Base-by-base conservation (phyloP, 2,888 invertebrate species). In the Dendrolimus houi region DNA sequence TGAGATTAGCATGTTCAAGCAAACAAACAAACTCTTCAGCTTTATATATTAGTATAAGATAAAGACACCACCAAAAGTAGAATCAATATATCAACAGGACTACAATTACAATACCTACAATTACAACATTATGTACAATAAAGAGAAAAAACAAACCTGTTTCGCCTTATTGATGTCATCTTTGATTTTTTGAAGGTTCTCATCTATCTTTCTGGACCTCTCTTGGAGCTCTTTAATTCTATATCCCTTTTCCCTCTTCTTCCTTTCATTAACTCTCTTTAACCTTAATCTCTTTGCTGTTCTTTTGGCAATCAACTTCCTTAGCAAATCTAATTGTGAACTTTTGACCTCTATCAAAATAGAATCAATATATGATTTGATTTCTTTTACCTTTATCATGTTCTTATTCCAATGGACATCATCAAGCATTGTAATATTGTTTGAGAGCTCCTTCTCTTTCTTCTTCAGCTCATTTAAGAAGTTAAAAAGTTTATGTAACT, bases 101-200 rank as follows among this genome's bases (percentile, higher is more conserved):
- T 14, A 14, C 14, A 14, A 14, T 14, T 14, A 14, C 14, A 29
- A 29, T n/a, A n/a, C 14, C 14, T 14, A 14, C 14, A 14, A 14
- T 14, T 14, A 14, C 14, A 29, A 29, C 29, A 29, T 29, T 3
- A 29, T 6, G 29, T 6, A 29, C 29, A 29, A 6, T 29, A 29
- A 29, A 29, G 29, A 29, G 29, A 14, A 17, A 53, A 54, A 52
- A 57, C 59, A 60, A 70, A 93, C 93, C 91, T 92, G 90, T 76
- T 93, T 93, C 53, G 88, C 90, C 68, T 91, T 92, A 58, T 92
- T 88, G 53, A 93, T 93, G 58, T 93, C 89, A 70, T 94, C 93
- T 66, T 93, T 92, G 72, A 94, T 93, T 60, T 91, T 91, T 63
- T 93, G 92, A 60, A 95, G 83, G 91, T 94, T 94, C 54, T 92